Evolutionary conservation across 1,140 invertebrate genomes (phyloP), one percentile per base, ranked within the genome.

Genomic region (silkworm (Bombyx mori)): DNA sequence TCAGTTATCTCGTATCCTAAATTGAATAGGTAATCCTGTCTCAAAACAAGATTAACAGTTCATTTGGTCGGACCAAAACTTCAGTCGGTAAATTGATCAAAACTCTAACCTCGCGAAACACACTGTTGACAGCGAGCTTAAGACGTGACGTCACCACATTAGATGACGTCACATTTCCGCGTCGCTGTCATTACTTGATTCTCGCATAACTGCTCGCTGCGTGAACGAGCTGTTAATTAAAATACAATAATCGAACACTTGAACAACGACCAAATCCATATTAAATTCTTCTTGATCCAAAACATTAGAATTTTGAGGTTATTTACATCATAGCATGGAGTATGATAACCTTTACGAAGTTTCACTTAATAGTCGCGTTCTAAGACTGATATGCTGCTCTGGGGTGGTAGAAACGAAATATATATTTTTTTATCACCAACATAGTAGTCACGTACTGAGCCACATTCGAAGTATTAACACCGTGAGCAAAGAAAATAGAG

Each of bases 1-100:
- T 69, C 72, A 63, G 64, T 69, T 61, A 74, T n/a, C n/a, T 72
- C 71, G 68, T 82, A 82, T 61, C 74, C 73, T 86, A 82, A 72
- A 70, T 71, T 76, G 71, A 79, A 75, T 82, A 77, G 70, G 75
- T 73, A 73, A 82, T 84, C 81, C 75, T 76, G 77, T 79, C 69
- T 79, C 71, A 78, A 83, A 82, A 83, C 79, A 83, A 84, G 79
- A 82, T 86, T 74, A 77, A 84, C 77, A 83, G 80, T 84, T 86
- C 81, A 82, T 74, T 86, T 86, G 81, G 83, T 86, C 81, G 83
- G 83, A 86, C 83, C 81, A 84, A 84, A 80, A 84, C 78, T 79
- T 86, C 82, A 86, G 81, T 86, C 83, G 71, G 75, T 83, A 80
- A 82, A 82, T 82, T 73, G 77, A 80, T 85, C 75, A 82, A 80